Percentiles rank a stretch among this genome's conserved stretches.
These are phyloP conservation scores for Tupiocoris notatus DNA, from an alignment of 2,888 invertebrate species.

Conservation along the genomic window DNA sequence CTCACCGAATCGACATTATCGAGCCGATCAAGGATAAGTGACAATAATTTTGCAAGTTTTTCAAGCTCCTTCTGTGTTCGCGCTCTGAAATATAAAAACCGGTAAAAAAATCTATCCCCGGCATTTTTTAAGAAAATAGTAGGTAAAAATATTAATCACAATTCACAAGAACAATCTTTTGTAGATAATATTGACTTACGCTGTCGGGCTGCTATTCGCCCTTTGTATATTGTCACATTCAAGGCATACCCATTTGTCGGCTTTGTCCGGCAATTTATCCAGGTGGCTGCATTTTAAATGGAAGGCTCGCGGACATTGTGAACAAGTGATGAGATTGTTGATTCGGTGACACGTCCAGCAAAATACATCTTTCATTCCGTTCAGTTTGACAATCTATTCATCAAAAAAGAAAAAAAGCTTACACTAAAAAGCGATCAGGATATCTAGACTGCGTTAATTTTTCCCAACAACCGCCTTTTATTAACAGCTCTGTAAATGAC, in stretches of 20 bases:
- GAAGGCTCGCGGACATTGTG: constrained; percentile 80
- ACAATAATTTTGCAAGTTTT: not conserved
- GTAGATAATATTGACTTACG: not conserved
- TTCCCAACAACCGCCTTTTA: too few species aligned
- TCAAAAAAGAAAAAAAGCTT: too few species aligned
- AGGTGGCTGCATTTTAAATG: constrained; percentile 73
- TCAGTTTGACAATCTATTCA: too few species aligned
- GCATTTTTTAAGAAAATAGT: not conserved
- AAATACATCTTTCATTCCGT: constrained; percentile 64
- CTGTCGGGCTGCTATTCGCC: constrained; percentile 17
- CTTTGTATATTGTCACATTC: constrained; percentile 62
- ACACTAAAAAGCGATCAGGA: too few species aligned
- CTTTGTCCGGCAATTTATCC: constrained; percentile 52
- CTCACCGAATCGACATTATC: not conserved
- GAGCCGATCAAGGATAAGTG: not conserved
- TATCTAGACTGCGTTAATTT: too few species aligned
- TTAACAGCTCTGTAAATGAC: too few species aligned
- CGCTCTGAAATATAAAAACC: constrained; percentile 8
- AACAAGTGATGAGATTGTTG: constrained; percentile 65
- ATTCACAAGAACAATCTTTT: too few species aligned
- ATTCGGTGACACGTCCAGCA: constrained; percentile 91
- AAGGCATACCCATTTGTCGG: constrained; percentile 77
- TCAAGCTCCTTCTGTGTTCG: not conserved
- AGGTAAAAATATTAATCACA: too few species aligned
- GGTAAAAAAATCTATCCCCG: not conserved